Evolutionary conservation across 2,888 invertebrate species (phyloP).

Genomic region (Heterodera filipjevi): DNA sequence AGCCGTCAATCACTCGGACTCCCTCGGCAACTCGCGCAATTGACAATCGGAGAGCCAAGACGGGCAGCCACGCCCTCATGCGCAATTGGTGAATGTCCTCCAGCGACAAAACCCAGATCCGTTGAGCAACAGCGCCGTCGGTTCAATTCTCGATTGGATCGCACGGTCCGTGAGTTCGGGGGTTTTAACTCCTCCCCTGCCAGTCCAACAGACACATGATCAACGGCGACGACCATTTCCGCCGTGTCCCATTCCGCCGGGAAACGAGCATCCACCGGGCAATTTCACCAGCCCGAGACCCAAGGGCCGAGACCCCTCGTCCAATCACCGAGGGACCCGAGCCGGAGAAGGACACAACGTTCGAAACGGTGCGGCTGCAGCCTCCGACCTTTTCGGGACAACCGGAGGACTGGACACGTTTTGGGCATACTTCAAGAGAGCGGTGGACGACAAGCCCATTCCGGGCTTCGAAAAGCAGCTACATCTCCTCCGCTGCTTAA

Average conservation of each 20-base stretch:
- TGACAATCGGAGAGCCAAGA: background rate
- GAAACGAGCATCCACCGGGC: background rate
- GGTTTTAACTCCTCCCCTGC: background rate
- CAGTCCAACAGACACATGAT: background rate
- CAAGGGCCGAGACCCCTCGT: background rate
- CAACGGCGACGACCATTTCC: too few relatives aligned
- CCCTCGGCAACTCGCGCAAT: background rate
- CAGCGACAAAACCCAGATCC: background rate
- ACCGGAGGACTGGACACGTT: background rate
- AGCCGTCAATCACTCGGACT: background rate
- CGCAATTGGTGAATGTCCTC: background rate
- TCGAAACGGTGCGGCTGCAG: background rate
- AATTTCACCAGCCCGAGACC: background rate
- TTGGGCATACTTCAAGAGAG: conserved; percentile 4
- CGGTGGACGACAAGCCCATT: background rate
- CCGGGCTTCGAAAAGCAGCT: conserved; percentile 19
- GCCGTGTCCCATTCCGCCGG: background rate
- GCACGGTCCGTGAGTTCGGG: too few relatives aligned
- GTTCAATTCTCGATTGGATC: background rate
- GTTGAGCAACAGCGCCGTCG: background rate
- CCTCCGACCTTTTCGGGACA: background rate
- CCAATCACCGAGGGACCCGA: background rate
- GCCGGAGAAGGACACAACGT: background rate
- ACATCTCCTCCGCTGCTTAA: background rate
- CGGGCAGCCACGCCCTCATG: background rate